These are phyloP conservation scores for Falco rusticolus DNA, from an alignment of 2,797 vertebrate species.

Conservation along the genomic window DNA sequence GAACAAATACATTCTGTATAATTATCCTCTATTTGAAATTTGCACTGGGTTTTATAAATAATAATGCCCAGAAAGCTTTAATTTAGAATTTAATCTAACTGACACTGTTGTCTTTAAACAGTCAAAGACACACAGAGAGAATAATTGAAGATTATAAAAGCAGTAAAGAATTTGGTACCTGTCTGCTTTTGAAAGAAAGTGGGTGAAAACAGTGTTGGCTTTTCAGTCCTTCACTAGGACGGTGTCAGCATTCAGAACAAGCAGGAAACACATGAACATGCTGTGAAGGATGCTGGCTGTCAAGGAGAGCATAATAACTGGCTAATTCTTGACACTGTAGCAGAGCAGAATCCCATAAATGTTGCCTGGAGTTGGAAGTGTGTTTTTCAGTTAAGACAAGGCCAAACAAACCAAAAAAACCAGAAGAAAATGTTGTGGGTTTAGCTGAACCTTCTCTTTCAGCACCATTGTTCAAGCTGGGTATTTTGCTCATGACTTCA, in stretches of 20 bases:
- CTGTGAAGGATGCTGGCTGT: not conserved
- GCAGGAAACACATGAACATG: not conserved
- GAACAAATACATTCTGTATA: not conserved
- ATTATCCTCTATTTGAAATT: not conserved
- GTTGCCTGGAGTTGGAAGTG: not conserved
- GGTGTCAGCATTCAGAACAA: not conserved
- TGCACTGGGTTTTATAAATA: not conserved
- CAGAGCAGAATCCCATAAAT: not conserved
- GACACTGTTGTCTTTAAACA: not conserved
- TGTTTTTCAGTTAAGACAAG: not conserved
- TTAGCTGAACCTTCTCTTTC: not conserved
- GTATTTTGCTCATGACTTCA: not conserved
- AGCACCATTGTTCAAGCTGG: not conserved
- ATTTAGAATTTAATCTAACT: not conserved
- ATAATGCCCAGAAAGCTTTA: not conserved
- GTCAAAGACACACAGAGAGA: not conserved
- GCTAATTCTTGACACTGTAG: not conserved
- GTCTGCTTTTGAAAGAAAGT: not conserved
- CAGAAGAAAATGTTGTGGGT: not conserved
- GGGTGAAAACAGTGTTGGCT: not conserved
- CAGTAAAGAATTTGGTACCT: not conserved
- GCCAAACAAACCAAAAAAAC: not conserved
- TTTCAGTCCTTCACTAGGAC: not conserved
- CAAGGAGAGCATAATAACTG: not conserved
- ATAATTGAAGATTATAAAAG: not conserved